Percentiles rank a stretch among this genome's conserved stretches.
Conservation (phyloP, 2,888 invertebrate genomes). For the Platerodrilus igneus region DNA sequence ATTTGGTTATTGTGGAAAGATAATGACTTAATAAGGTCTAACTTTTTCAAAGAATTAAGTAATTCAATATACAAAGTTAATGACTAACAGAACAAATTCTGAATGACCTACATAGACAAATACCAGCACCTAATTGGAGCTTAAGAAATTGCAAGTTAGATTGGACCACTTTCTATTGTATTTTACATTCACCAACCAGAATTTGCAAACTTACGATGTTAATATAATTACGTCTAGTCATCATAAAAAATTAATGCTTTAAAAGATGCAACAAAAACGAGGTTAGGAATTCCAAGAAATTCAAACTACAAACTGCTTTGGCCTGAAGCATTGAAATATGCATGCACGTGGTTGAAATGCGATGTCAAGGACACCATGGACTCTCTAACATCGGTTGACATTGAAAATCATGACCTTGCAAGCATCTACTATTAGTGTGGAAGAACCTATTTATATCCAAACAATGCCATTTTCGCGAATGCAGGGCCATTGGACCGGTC, state of each 20-base stretch:
- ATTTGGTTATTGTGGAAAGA: no score
- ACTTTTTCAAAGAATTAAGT: no score
- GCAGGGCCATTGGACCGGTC: conserved; percentile 23
- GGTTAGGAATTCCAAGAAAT: conserved; percentile 17
- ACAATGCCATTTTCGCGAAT: conserved; percentile 22
- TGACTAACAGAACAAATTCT: no score
- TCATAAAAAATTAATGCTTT: no score
- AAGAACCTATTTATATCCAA: conserved; percentile 18
- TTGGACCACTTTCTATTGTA: no score
- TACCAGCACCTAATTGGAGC: no score
- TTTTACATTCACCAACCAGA: conserved; percentile 18
- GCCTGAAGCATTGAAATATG: no score
- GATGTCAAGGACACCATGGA: conserved; percentile 17
- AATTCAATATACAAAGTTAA: no score
- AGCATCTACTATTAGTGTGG: conserved; percentile 21
- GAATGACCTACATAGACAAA: no score
- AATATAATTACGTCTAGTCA: conserved; percentile 8
- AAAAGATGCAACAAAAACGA: conserved; percentile 12
- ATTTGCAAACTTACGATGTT: conserved; percentile 9
- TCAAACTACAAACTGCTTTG: conserved; percentile 9
- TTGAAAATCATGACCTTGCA: conserved; percentile 29
- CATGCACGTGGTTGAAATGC: conserved; percentile 18
- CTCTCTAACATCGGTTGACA: conserved; percentile 22
- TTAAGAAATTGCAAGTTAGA: no score
- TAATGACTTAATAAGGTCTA: no score